Evolutionary conservation across 30 jellyfish, hydroid and myxozoan genomes (phyloP).

Genomic region (Hydractinia echinata): DNA sequence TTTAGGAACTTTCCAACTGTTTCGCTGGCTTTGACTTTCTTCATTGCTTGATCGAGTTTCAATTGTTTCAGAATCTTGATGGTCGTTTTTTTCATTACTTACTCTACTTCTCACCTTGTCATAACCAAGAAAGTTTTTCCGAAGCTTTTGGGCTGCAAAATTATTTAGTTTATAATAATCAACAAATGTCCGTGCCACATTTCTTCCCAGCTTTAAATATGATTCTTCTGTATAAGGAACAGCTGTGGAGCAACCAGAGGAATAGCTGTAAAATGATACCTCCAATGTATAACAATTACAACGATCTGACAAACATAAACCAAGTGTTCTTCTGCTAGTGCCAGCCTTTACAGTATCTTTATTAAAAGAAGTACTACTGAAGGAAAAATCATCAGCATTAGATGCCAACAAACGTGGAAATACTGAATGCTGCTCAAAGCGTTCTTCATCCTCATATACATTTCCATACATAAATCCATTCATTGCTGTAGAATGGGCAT

Average conservation of each 20-base stretch:
- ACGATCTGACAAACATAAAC: constrained; percentile 58
- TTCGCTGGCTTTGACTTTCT: not conserved
- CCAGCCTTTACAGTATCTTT: constrained; percentile 84
- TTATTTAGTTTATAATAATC: constrained; percentile 70
- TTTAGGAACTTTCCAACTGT: constrained; percentile 17
- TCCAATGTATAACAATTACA: constrained; percentile 73
- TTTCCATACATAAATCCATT: constrained; percentile 89
- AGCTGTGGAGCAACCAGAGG: constrained; percentile 47
- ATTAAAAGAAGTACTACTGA: constrained; percentile 61
- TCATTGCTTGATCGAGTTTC: no score
- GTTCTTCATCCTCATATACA: constrained; percentile 58
- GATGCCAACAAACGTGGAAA: constrained; percentile 64
- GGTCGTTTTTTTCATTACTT: not conserved
- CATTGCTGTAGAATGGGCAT: constrained; percentile 85
- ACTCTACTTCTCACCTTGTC: not conserved
- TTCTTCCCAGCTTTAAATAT: constrained; percentile 71
- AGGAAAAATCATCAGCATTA: constrained; percentile 86
- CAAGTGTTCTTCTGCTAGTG: constrained; percentile 83
- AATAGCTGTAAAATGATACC: constrained; percentile 75
- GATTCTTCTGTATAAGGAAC: constrained; percentile 87
- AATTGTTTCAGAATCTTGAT: not conserved
- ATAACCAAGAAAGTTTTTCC: constrained; percentile 1
- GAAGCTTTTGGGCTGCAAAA: constrained; percentile 43
- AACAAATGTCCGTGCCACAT: constrained; percentile 77
- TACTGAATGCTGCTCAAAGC: constrained; percentile 72